Percentiles rank a stretch among this genome's conserved stretches.
Conservation (phyloP, 2,113 vertebrate species). For the Hirundichthys speculiger region DNA sequence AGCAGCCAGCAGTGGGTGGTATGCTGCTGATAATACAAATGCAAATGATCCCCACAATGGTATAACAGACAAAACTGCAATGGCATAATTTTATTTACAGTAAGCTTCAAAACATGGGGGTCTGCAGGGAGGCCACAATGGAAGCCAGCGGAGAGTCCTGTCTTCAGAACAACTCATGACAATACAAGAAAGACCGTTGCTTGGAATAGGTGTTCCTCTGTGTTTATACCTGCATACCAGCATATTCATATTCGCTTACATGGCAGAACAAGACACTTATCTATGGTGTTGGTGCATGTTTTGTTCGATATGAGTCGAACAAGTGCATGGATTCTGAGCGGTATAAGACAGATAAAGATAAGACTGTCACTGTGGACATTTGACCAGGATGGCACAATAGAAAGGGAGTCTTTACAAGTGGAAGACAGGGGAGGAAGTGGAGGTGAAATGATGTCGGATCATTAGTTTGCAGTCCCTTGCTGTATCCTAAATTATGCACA, state of each 20-base stretch:
- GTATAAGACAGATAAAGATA: background rate
- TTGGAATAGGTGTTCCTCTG: background rate
- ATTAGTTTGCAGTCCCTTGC: constrained; percentile 72
- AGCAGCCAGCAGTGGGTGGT: constrained; percentile 24
- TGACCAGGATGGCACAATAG: constrained; percentile 13
- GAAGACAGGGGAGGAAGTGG: constrained; percentile 7
- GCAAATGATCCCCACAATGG: constrained; percentile 20
- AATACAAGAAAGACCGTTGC: no score
- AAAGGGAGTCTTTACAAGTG: constrained; percentile 18
- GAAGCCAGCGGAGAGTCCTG: constrained; percentile 23
- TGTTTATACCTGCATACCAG: background rate
- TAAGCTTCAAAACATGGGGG: constrained; percentile 30
- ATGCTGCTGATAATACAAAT: constrained; percentile 23
- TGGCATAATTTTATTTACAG: constrained; percentile 35
- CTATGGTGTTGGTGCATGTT: background rate
- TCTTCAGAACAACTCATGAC: constrained; percentile 24
- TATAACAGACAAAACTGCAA: constrained; percentile 20
- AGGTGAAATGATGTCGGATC: constrained; percentile 58
- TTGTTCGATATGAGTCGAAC: constrained; percentile 16
- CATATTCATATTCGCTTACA: constrained; percentile 22
- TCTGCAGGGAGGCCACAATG: constrained; percentile 24
- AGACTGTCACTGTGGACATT: constrained; percentile 2
- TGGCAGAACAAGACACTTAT: no score
- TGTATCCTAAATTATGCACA: constrained; percentile 81
- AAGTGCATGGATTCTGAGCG: background rate